Conservation (phyloP, 2,797 vertebrate genomes). For the Periparus ater region DNA sequence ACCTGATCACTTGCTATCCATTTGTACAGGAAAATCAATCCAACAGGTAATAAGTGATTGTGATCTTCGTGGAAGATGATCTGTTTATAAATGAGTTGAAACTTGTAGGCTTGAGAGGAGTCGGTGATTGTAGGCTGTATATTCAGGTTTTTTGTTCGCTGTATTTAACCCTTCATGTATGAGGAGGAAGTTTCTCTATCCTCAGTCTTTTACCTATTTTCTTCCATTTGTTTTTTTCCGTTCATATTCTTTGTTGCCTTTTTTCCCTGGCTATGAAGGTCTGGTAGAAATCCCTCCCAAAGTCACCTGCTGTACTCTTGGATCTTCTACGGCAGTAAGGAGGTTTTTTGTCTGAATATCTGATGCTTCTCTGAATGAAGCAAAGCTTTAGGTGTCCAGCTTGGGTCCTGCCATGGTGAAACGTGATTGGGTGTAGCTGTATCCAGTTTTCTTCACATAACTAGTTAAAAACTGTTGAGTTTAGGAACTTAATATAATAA, state of each 20-base stretch:
- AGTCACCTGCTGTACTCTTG: background rate
- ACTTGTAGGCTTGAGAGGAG: background rate
- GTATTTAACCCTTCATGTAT: background rate
- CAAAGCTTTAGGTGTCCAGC: background rate
- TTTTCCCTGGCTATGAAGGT: background rate
- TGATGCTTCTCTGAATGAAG: background rate
- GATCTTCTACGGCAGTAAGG: background rate
- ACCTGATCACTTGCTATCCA: slow-evolving; percentile 98
- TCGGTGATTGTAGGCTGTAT: background rate
- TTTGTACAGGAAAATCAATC: slow-evolving; percentile 98
- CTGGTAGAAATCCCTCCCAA: background rate
- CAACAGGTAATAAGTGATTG: slow-evolving; percentile 84
- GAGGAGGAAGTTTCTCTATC: background rate
- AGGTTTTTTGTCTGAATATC: background rate
- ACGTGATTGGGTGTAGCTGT: background rate
- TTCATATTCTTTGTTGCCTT: background rate
- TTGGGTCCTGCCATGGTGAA: background rate
- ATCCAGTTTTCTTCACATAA: background rate
- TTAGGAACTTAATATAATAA: background rate
- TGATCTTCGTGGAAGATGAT: background rate
- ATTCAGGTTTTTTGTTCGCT: background rate
- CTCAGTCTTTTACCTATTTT: background rate
- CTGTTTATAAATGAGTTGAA: background rate
- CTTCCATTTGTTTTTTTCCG: background rate
- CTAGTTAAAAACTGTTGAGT: background rate